Evolutionary conservation across 2,888 invertebrate species (phyloP).

Genomic region (Gastrophysa polygoni): DNA sequence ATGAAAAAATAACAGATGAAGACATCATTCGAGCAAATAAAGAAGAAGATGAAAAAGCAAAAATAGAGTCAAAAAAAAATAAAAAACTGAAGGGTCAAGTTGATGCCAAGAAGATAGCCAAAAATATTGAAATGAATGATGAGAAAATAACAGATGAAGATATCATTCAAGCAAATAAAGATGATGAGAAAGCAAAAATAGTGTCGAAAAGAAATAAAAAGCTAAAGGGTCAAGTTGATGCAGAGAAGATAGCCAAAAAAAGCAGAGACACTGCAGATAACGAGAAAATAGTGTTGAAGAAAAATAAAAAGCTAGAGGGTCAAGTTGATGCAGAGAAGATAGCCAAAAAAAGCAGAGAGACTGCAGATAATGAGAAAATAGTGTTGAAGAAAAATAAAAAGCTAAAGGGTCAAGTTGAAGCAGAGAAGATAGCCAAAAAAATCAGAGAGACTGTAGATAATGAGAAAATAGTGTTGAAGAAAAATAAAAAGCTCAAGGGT

Average conservation of each 20-base stretch:
- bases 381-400: background rate
- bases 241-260: slow-evolving; percentile 9
- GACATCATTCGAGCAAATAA: slow-evolving; percentile 14
- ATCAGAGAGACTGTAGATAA: background rate
- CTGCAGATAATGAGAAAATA: background rate
- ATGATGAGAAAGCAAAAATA: background rate
- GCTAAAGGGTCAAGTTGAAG: slow-evolving; percentile 49
- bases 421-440: slow-evolving; percentile 9
- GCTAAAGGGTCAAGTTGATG: slow-evolving; percentile 49
- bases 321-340: slow-evolving; percentile 49
- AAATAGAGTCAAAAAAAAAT: background rate
- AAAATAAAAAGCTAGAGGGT: background rate
- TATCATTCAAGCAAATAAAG: slow-evolving; percentile 11
- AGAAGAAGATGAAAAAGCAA: background rate
- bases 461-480: background rate
- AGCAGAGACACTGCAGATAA: slow-evolving; percentile 1
- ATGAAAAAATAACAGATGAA: slow-evolving; percentile 9
- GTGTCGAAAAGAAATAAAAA: background rate
- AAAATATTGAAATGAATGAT: background rate
- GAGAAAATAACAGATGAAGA: slow-evolving; percentile 10
- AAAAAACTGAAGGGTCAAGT: slow-evolving; percentile 47
- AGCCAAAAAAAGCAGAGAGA: background rate
- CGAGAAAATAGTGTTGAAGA: background rate
- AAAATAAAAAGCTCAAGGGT: background rate
- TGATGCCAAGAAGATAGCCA: slow-evolving; percentile 29